These are phyloP conservation scores for Amphibalanus amphitrite DNA, from an alignment of 1,140 invertebrate species.

Conservation along the genomic window DNA sequence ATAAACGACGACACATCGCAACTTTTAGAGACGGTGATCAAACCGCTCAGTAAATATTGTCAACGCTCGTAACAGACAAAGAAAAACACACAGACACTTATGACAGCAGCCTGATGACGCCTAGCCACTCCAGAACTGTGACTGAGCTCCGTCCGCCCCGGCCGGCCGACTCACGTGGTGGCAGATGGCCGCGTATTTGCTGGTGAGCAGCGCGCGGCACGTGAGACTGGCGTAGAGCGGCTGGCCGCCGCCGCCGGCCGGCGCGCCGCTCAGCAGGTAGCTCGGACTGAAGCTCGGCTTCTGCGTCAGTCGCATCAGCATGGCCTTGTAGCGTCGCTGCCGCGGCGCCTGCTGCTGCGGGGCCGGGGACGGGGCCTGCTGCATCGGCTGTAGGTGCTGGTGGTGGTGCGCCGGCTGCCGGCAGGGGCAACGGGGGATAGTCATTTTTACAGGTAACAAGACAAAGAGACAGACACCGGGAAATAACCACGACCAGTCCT, in stretches of 20 bases:
- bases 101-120: no score
- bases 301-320: slow-evolving; percentile 17
- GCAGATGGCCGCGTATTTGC: neutral
- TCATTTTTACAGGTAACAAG: no score
- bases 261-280: neutral
- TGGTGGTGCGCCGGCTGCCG: slow-evolving; percentile 85
- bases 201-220: neutral
- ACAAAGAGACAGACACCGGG: no score
- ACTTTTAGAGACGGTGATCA: no score
- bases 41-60: no score
- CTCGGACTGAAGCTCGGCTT: neutral
- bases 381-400: slow-evolving; percentile 82
- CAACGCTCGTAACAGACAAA: no score
- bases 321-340: slow-evolving; percentile 67
- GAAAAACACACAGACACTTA: no score
- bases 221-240: neutral
- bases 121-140: no score
- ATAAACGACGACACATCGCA: no score
- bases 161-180: neutral
- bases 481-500: no score
- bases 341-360: slow-evolving; percentile 91
- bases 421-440: no score
- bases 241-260: neutral
- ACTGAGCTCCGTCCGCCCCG: no score
- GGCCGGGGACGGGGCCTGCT: slow-evolving; percentile 82